Conservation (phyloP, 1,140 invertebrate species). For the Dinothrombium tinctorium region DNA sequence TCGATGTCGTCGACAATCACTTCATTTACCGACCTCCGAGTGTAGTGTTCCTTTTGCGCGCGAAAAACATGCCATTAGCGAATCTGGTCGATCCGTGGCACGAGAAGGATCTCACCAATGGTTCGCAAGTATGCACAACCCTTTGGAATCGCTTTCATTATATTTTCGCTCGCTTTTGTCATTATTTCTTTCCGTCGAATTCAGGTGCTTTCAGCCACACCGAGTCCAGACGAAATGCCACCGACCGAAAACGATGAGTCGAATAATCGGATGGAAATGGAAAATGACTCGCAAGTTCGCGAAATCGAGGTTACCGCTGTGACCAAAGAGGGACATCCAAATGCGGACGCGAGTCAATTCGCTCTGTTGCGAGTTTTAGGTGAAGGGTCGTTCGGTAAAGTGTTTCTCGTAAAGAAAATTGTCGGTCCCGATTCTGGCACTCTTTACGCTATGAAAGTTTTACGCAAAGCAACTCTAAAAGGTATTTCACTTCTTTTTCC, state of each 20-base stretch:
- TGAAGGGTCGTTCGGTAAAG: constrained; percentile 93
- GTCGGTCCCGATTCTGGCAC: constrained; percentile 71
- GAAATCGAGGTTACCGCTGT: constrained; percentile 77
- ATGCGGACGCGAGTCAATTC: constrained; percentile 78
- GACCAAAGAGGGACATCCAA: constrained; percentile 69
- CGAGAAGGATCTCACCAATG: too few relatives aligned
- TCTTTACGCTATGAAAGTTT: constrained; percentile 96
- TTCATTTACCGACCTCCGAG: too few relatives aligned
- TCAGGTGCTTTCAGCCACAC: constrained; percentile 9
- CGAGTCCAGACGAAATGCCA: constrained; percentile 10
- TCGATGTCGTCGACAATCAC: too few relatives aligned
- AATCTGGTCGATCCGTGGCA: too few relatives aligned
- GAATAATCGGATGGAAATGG: not conserved
- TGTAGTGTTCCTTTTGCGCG: too few relatives aligned
- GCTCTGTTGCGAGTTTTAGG: constrained; percentile 92
- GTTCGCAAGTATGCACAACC: too few relatives aligned
- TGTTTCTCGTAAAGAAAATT: constrained; percentile 87
- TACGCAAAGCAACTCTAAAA: constrained; percentile 95
- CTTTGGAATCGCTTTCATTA: too few relatives aligned
- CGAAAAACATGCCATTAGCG: too few relatives aligned
- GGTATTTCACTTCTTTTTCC: constrained; percentile 26
- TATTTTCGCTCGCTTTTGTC: too few relatives aligned
- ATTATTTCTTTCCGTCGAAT: too few relatives aligned
- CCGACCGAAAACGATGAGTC: not conserved
- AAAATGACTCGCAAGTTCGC: constrained; percentile 2